phyloP scores from a whole-genome alignment of 2,113 vertebrate genomes.

The Phyllostomus discolor region DNA sequence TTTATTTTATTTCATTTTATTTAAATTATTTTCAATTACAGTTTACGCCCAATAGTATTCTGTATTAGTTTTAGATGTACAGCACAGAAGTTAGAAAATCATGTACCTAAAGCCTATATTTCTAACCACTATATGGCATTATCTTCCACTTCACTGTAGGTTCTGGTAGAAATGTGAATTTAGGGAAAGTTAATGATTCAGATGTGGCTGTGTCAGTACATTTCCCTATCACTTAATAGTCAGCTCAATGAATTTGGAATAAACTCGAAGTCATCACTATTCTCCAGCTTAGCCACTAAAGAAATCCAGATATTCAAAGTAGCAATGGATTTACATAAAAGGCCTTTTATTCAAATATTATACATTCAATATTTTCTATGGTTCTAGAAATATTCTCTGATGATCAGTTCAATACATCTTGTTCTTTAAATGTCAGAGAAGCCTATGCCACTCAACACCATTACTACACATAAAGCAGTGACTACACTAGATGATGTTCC shows the following conservation, averaged over 20 bases:
- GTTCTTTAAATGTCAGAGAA: neutral
- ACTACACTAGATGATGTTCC: neutral
- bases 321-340: neutral
- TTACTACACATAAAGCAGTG: neutral
- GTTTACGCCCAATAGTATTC: too few species aligned
- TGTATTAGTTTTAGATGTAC: too few species aligned
- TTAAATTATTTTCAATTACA: too few species aligned
- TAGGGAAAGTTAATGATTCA: neutral
- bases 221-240: neutral
- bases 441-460: neutral
- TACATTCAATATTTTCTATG: neutral
- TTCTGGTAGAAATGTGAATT: neutral
- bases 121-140: neutral
- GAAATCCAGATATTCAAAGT: neutral
- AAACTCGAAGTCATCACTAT: neutral
- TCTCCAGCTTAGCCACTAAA: neutral
- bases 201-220: neutral
- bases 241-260: neutral
- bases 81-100: too few species aligned
- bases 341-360: neutral
- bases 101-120: neutral
- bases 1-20: too few species aligned
- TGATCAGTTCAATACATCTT: neutral
- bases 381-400: neutral
- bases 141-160: neutral